Evolutionary conservation across 2,888 invertebrate genomes (phyloP), one percentile per base, ranked within the genome.

Genomic region (Vannuccia rotundouncinata): DNA sequence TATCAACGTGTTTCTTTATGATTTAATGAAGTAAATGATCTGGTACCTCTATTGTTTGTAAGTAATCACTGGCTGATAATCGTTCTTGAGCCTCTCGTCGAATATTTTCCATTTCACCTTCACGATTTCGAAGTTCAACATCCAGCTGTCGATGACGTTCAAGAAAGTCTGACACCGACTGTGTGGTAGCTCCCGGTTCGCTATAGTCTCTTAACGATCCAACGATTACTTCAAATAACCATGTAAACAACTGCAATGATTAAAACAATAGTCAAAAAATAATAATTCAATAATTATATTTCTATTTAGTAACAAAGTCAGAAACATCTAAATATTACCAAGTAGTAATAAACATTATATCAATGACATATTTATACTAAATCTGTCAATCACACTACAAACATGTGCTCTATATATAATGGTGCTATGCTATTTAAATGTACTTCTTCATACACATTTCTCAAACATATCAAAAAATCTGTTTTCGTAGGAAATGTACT

Each of bases 61-160:
- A 22, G 25, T 75, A n/a, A 22, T 75, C 17, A 13, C 27, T 75
- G 2, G 75, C 27, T 13, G 75, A 75, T 22, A 75, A 27, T 2
- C 75, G 75, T 5, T n/a, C 75, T 5, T n/a, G 2, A 28, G 75
- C 75, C 29, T 75, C 31, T 27, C 28, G 5, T 1, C 22, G 10
- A 75, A 78, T 25, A 5, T 22, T 27, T 25, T 80, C 31, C n/a
- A 80, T n/a, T 80, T 60, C 79, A 30, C 25, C 25, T 30, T 45
- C 25, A 79, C 77, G 59, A 73, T 78, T 78, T 78, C 59, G 17
- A 83, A 93, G 89, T 86, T 94, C 93, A 84, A 91, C 91, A 84
- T 92, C 90, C 77, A 93, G 88, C 84, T 92, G 91, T 83, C 91
- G 91, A 86, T 94, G 93, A 83, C 92, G 89, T 84, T 92, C 90